phyloP scores from a whole-genome alignment of 2,888 invertebrate species.

The Yponomeuta malinellus region DNA sequence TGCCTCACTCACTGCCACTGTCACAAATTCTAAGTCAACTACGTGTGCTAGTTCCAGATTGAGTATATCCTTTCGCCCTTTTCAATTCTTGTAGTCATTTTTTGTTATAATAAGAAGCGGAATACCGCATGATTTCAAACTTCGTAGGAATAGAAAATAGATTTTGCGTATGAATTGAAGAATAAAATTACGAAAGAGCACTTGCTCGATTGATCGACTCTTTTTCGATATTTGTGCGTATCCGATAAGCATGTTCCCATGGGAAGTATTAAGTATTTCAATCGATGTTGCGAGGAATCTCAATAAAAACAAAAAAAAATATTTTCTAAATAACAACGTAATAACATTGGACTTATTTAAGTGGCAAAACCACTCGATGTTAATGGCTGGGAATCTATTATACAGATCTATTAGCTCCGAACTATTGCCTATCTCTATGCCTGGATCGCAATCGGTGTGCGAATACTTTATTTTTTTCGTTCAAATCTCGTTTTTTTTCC shows the following conservation, averaged over 20 bases:
- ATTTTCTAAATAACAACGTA: not conserved
- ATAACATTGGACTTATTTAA: not conserved
- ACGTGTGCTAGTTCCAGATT: too few relatives aligned
- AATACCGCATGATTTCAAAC: too few relatives aligned
- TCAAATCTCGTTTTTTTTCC: conserved; percentile 19
- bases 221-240: not conserved
- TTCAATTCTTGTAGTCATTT: too few relatives aligned
- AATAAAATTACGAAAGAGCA: not conserved
- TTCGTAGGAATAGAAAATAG: too few relatives aligned
- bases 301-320: not conserved
- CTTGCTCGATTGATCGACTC: not conserved
- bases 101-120: too few relatives aligned
- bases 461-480: conserved; percentile 18
- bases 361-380: conserved; percentile 7
- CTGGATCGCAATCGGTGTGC: conserved; percentile 20
- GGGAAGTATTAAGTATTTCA: not conserved
- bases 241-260: not conserved
- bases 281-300: not conserved
- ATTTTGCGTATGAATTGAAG: too few relatives aligned
- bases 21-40: too few relatives aligned
- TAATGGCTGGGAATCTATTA: conserved; percentile 26
- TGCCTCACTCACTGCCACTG: too few relatives aligned
- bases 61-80: too few relatives aligned
- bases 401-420: conserved; percentile 20
- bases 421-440: conserved; percentile 25